Conservation (phyloP, 1,140 invertebrate genomes). For the Halyomorpha halys region DNA sequence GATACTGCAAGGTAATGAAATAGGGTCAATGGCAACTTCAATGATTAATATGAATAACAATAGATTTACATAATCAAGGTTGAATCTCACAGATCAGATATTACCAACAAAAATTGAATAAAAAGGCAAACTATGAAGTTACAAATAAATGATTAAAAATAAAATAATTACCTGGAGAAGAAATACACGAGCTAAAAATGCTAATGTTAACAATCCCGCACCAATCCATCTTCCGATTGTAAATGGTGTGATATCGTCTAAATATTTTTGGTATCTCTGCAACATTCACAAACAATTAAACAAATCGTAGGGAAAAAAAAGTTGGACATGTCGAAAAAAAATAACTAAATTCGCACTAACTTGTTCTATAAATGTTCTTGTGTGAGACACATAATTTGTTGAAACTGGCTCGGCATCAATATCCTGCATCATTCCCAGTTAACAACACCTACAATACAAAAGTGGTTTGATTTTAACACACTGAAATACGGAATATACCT, state of each 20-base stretch:
- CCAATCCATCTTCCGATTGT: constrained; percentile 42
- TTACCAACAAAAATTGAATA: neutral
- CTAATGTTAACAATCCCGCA: constrained; percentile 37
- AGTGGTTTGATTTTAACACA: no score
- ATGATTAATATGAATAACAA: no score
- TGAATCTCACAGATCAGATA: neutral
- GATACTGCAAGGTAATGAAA: neutral
- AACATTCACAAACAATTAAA: neutral
- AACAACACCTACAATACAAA: neutral
- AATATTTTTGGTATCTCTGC: constrained; percentile 40
- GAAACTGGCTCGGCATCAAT: constrained; percentile 22
- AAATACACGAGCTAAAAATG: constrained; percentile 39
- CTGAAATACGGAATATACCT: no score
- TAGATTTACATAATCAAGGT: no score
- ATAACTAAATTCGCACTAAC: constrained; percentile 6
- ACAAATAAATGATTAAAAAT: neutral
- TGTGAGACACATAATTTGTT: constrained; percentile 24
- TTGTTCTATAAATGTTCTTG: constrained; percentile 23
- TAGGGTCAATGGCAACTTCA: no score
- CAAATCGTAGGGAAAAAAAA: neutral
- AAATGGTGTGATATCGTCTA: constrained; percentile 47
- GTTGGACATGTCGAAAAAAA: neutral
- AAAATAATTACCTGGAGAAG: constrained; percentile 36
- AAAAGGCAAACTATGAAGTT: no score
- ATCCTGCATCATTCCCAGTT: constrained; percentile 26